Percentiles rank a stretch among this genome's conserved stretches.
phyloP scores from a whole-genome alignment of 2,888 invertebrate genomes.

The Taphrorychus bicolor region DNA sequence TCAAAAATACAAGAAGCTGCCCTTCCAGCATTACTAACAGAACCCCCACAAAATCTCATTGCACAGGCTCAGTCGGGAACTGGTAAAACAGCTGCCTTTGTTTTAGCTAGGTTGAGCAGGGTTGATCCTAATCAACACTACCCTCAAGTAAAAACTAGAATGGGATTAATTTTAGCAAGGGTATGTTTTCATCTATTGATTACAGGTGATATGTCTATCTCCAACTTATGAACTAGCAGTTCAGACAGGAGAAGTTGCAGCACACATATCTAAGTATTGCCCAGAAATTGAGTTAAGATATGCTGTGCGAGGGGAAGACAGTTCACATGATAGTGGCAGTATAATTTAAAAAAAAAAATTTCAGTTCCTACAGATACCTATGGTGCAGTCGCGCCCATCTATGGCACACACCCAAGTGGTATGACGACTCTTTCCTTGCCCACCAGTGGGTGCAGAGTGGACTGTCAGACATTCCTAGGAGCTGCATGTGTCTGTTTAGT shows the following conservation, averaged over 20 bases:
- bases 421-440: too few relatives aligned
- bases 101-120: conserved; percentile 93
- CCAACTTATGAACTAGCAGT: conserved; percentile 98
- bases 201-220: conserved; percentile 87
- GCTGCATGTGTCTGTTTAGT: too few relatives aligned
- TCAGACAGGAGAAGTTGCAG: conserved; percentile 97
- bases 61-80: conserved; percentile 99
- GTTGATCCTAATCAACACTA: conserved; percentile 80
- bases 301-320: conserved; percentile 95
- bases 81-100: conserved; percentile 99
- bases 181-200: conserved; percentile 15
- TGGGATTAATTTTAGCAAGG: too few relatives aligned
- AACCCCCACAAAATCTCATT: conserved; percentile 97
- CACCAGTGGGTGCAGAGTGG: too few relatives aligned
- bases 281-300: conserved; percentile 88
- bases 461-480: too few relatives aligned
- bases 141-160: conserved; percentile 74
- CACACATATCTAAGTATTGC: conserved; percentile 93
- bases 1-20: conserved; percentile 99
- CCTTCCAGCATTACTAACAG: conserved; percentile 89
- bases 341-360: too few relatives aligned
- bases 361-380: too few relatives aligned
- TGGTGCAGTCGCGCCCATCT: too few relatives aligned
- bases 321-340: too few relatives aligned
- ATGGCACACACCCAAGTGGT: too few relatives aligned